A percentile compares a stretch with the other conserved stretches of the same genome.
These are phyloP conservation scores for Limonius californicus DNA, from an alignment of 1,140 invertebrate genomes.

Conservation along the genomic window DNA sequence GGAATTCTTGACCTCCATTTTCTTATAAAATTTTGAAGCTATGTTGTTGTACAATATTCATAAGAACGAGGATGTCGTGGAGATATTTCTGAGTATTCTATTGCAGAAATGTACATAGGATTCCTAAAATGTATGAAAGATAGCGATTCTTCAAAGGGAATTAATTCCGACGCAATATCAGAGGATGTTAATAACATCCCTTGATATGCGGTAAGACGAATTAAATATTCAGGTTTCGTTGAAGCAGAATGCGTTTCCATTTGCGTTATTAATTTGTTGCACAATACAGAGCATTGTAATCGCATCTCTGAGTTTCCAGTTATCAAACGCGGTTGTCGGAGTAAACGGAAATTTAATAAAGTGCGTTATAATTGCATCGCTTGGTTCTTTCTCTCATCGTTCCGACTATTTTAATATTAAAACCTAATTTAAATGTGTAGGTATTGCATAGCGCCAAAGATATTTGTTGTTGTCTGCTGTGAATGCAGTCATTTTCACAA, in stretches of 20 bases:
- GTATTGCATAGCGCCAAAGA: no score
- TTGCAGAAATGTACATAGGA: neutral
- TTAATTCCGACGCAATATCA: conserved; percentile 4
- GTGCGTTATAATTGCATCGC: neutral
- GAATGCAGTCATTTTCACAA: no score
- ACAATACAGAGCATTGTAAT: conserved; percentile 5
- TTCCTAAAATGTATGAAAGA: neutral
- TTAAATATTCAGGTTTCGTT: conserved; percentile 14
- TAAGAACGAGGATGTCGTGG: neutral
- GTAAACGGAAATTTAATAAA: conserved; percentile 1
- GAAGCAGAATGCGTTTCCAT: conserved; percentile 11
- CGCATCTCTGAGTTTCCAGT: neutral
- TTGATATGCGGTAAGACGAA: conserved; percentile 8
- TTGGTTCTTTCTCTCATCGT: neutral
- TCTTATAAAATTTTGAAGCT: neutral
- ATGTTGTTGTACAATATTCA: neutral
- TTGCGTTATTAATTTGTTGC: conserved; percentile 12
- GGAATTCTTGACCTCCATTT: neutral
- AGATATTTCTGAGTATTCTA: neutral
- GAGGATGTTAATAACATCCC: conserved; percentile 4
- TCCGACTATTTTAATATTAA: neutral
- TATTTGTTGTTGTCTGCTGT: no score
- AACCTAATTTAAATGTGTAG: neutral
- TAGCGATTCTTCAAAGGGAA: conserved; percentile 6
- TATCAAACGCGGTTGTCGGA: neutral